Evolutionary conservation across 1,140 invertebrate species (phyloP).

Genomic region (Mesaphorura yosii): DNA sequence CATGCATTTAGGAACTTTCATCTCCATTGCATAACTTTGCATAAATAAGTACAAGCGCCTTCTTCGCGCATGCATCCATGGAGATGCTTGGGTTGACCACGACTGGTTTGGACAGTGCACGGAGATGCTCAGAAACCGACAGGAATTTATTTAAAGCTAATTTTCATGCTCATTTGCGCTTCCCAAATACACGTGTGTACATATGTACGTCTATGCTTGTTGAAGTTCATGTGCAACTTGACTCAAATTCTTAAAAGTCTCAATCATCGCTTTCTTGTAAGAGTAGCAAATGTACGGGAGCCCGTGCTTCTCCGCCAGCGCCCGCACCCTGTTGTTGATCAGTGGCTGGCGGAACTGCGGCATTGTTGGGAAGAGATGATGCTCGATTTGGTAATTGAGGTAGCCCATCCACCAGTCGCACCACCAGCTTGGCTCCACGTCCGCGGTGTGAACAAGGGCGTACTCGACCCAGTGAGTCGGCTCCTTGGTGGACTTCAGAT

Average conservation of each 20-base stretch:
- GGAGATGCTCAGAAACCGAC: too few species aligned
- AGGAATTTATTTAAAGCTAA: too few species aligned
- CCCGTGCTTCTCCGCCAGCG: slow-evolving; percentile 8
- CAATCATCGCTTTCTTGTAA: slow-evolving; percentile 6
- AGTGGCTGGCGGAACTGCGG: slow-evolving; percentile 7
- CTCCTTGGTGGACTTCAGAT: slow-evolving; percentile 11
- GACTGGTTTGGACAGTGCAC: too few species aligned
- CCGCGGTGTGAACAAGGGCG: slow-evolving; percentile 14
- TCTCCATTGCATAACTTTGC: too few species aligned
- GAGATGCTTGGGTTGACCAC: too few species aligned
- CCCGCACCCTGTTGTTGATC: slow-evolving; percentile 9
- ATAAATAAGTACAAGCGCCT: too few species aligned
- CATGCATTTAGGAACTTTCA: too few species aligned
- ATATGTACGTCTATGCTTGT: too few species aligned
- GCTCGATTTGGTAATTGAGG: slow-evolving; percentile 21
- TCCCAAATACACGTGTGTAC: too few species aligned
- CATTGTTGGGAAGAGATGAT: slow-evolving; percentile 22
- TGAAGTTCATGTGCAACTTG: slow-evolving; percentile 4
- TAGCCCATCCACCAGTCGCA: slow-evolving; percentile 19
- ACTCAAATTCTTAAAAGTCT: slow-evolving; percentile 11
- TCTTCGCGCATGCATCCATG: too few species aligned
- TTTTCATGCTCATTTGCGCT: too few species aligned
- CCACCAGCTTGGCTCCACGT: slow-evolving; percentile 1
- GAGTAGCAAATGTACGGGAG: slow-evolving; percentile 6
- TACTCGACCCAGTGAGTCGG: slow-evolving; percentile 18